Evolutionary conservation across 2,888 invertebrate species (phyloP).

Genomic region (Cheilosia scutellata): DNA sequence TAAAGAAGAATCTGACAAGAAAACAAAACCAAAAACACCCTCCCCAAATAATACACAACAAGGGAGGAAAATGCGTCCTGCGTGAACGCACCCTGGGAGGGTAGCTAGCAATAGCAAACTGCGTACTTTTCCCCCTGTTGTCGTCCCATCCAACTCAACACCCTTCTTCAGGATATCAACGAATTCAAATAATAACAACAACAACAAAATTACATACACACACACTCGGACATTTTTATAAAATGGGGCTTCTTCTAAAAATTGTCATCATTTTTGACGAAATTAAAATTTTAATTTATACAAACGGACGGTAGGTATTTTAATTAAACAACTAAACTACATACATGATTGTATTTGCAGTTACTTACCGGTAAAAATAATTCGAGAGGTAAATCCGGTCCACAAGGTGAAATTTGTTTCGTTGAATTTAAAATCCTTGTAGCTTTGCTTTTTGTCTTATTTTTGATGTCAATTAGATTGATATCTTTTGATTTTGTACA

Average conservation of each 20-base stretch:
- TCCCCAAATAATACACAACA: slow-evolving; percentile 51
- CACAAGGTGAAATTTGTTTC: neutral
- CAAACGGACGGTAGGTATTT: too few relatives aligned
- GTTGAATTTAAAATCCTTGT: slow-evolving; percentile 11
- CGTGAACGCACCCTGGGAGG: slow-evolving; percentile 73
- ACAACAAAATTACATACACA: slow-evolving; percentile 6
- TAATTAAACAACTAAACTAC: too few relatives aligned
- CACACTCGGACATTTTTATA: neutral
- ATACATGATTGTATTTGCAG: too few relatives aligned
- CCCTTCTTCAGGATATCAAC: slow-evolving; percentile 18
- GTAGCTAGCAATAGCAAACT: slow-evolving; percentile 36
- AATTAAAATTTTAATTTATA: neutral
- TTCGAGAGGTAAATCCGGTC: neutral
- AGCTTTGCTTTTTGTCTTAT: neutral
- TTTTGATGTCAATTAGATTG: slow-evolving; percentile 55
- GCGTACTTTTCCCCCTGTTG: slow-evolving; percentile 39
- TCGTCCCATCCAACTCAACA: slow-evolving; percentile 20
- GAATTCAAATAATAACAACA: slow-evolving; percentile 30
- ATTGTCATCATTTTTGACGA: neutral
- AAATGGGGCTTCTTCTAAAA: slow-evolving; percentile 42
- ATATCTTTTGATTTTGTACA: slow-evolving; percentile 12
- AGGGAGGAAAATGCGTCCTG: slow-evolving; percentile 68
- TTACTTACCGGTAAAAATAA: slow-evolving; percentile 39
- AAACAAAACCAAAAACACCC: slow-evolving; percentile 49
- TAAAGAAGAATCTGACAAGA: slow-evolving; percentile 19